These are phyloP conservation scores for Phataginus tricuspis DNA, from an alignment of 2,797 vertebrate species.

Conservation along the genomic window DNA sequence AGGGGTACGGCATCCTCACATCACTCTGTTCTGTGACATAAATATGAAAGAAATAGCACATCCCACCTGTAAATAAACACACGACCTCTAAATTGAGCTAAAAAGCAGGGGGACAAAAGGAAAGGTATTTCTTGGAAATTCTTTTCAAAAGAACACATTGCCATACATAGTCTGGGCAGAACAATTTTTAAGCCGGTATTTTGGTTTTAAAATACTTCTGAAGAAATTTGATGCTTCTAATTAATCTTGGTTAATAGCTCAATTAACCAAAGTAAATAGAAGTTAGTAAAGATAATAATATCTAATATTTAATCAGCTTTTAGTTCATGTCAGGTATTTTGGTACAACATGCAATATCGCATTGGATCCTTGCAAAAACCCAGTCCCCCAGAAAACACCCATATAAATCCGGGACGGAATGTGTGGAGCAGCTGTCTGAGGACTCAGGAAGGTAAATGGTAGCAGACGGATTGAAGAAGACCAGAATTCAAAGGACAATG, in stretches of 20 bases:
- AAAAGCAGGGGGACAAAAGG: not conserved
- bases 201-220: not conserved
- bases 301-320: not conserved
- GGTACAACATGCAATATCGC: not conserved
- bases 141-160: not conserved
- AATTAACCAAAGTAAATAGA: not conserved
- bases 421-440: not conserved
- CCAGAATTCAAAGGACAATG: not conserved
- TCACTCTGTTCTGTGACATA: not conserved
- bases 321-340: not conserved
- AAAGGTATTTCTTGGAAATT: slow-evolving; percentile 29
- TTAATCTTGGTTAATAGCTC: not conserved
- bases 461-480: not conserved
- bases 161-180: not conserved
- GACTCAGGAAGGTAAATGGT: not conserved
- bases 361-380: not conserved
- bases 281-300: not conserved
- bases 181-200: not conserved
- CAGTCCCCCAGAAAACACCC: not conserved
- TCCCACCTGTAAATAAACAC: not conserved
- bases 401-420: too few relatives aligned
- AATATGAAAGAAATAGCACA: not conserved
- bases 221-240: not conserved
- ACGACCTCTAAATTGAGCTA: not conserved
- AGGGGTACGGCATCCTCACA: not conserved